These are phyloP conservation scores for Osedax fenrisi DNA, from an alignment of 2,888 invertebrate genomes.

Conservation along the genomic window DNA sequence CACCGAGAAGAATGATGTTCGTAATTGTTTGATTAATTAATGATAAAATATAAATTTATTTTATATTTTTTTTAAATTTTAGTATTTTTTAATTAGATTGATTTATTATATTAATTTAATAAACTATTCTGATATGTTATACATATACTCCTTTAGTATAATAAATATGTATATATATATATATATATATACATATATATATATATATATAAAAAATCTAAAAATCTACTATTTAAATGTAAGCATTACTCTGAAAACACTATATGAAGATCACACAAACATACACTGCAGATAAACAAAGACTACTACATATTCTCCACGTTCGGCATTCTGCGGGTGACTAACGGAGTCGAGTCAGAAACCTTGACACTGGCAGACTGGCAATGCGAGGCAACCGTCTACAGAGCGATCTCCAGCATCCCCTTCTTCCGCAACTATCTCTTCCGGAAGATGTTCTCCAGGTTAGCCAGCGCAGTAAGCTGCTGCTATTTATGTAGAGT, in stretches of 20 bases:
- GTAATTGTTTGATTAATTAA: too few species aligned
- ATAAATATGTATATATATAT: too few species aligned
- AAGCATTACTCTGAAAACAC: too few species aligned
- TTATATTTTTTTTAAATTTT: not conserved
- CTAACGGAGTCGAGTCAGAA: slow-evolving; percentile 42
- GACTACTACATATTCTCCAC: slow-evolving; percentile 50
- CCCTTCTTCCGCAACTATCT: slow-evolving; percentile 49
- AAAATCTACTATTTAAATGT: slow-evolving; percentile 2
- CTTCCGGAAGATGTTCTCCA: slow-evolving; percentile 43
- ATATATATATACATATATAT: too few species aligned
- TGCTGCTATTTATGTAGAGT: too few species aligned
- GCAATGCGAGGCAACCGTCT: slow-evolving; percentile 48
- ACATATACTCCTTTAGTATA: too few species aligned
- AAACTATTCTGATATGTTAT: too few species aligned
- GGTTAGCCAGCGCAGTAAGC: slow-evolving; percentile 40
- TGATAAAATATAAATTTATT: too few species aligned
- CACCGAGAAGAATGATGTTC: slow-evolving; percentile 42
- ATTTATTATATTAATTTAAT: too few species aligned
- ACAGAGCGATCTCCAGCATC: slow-evolving; percentile 44
- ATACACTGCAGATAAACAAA: slow-evolving; percentile 39
- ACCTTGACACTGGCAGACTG: slow-evolving; percentile 45
- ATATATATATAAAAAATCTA: too few species aligned
- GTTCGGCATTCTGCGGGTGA: slow-evolving; percentile 48
- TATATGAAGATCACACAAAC: too few species aligned
- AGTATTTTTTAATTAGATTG: not conserved